Conservation (phyloP, 2,113 vertebrate genomes). For the Paracanthobrama guichenoti region DNA sequence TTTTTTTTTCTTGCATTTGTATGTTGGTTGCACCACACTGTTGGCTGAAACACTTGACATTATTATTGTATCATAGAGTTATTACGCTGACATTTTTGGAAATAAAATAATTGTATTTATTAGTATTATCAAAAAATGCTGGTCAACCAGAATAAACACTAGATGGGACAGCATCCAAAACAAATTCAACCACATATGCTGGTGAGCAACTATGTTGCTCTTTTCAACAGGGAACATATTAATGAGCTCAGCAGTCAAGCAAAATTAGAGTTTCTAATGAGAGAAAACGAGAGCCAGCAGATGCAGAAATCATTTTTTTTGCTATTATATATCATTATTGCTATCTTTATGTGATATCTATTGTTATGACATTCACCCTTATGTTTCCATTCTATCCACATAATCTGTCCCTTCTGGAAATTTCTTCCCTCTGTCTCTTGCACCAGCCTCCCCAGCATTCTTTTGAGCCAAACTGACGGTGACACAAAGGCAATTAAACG, state of each 20-base stretch:
- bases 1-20: no score
- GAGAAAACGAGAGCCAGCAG: not conserved
- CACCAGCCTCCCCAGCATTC: not conserved
- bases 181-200: not conserved
- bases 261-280: not conserved
- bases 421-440: not conserved
- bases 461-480: conserved; percentile 44
- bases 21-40: not conserved
- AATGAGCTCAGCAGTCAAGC: not conserved
- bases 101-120: no score
- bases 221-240: not conserved
- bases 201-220: not conserved
- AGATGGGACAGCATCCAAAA: no score
- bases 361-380: not conserved
- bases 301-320: not conserved
- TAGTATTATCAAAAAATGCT: no score
- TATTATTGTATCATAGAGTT: no score
- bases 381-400: not conserved
- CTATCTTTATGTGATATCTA: conserved; percentile 13
- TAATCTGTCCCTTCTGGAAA: not conserved
- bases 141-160: no score
- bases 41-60: not conserved
- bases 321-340: conserved; percentile 1
- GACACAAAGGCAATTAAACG: conserved; percentile 51
- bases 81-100: no score